phyloP scores from a whole-genome alignment of 2,888 invertebrate genomes.

The Acrobeloides nanus region DNA sequence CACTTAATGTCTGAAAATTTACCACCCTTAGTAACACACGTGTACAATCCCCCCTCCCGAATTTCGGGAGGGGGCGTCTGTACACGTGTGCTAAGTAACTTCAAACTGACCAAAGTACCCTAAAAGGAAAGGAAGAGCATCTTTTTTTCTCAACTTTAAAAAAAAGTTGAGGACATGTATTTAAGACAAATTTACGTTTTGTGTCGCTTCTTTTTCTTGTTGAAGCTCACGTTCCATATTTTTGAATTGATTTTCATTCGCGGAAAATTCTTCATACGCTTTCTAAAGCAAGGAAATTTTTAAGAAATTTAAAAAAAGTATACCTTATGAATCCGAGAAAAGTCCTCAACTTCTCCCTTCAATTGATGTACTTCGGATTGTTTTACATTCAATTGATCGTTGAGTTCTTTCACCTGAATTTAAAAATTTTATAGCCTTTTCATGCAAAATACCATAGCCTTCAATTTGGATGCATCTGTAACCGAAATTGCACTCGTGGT shows the following conservation, averaged over 20 bases:
- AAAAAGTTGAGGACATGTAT: no score
- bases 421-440: no score
- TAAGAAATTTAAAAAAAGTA: not conserved
- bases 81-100: no score
- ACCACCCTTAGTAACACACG: no score
- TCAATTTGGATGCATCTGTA: slow-evolving; percentile 28
- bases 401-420: slow-evolving; percentile 18
- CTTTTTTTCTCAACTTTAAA: no score
- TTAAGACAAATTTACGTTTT: no score
- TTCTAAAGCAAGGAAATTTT: slow-evolving; percentile 13
- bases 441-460: no score
- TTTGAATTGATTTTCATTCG: slow-evolving; percentile 11
- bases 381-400: slow-evolving; percentile 17
- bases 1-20: no score
- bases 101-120: no score
- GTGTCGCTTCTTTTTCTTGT: slow-evolving; percentile 1
- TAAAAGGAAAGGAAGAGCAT: no score
- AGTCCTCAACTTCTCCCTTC: slow-evolving; percentile 21
- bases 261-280: slow-evolving; percentile 22
- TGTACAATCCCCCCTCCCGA: no score
- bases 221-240: slow-evolving; percentile 9
- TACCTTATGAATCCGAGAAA: slow-evolving; percentile 26
- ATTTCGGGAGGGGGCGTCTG: no score
- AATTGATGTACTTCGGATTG: slow-evolving; percentile 11
- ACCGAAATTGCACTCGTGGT: slow-evolving; percentile 48